Conservation (phyloP, 2,797 vertebrate species). For the Anabacerthia variegaticeps region DNA sequence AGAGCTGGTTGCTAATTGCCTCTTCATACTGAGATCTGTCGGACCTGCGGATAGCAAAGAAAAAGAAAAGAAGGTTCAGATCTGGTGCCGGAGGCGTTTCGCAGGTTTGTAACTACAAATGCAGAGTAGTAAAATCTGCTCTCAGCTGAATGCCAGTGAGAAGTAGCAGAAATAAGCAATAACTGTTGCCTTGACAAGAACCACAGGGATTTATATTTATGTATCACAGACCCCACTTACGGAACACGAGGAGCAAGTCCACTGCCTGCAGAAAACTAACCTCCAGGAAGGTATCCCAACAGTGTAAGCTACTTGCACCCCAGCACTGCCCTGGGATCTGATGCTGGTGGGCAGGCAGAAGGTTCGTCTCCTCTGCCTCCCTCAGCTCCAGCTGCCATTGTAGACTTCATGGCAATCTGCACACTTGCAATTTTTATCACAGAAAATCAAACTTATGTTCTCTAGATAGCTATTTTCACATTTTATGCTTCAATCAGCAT, state of each 20-base stretch:
- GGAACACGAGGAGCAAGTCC: not conserved
- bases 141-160: not conserved
- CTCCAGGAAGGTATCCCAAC: not conserved
- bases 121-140: not conserved
- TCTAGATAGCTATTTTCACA: not conserved
- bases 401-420: not conserved
- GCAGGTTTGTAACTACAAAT: not conserved
- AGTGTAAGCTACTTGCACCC: not conserved
- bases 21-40: constrained; percentile 88
- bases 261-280: not conserved
- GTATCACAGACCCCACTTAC: not conserved
- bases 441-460: not conserved
- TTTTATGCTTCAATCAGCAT: constrained; percentile 7
- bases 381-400: not conserved
- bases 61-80: constrained; percentile 17
- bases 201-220: not conserved
- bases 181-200: not conserved
- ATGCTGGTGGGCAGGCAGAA: not conserved
- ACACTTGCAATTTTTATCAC: not conserved
- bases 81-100: not conserved
- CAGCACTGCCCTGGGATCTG: not conserved
- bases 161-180: not conserved
- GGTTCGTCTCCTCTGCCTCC: not conserved
- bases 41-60: constrained; percentile 75
- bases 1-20: constrained; percentile 81